Evolutionary conservation across 1,140 invertebrate species (phyloP), one percentile per base, ranked within the genome.

Genomic region (Drosophila triauraria): DNA sequence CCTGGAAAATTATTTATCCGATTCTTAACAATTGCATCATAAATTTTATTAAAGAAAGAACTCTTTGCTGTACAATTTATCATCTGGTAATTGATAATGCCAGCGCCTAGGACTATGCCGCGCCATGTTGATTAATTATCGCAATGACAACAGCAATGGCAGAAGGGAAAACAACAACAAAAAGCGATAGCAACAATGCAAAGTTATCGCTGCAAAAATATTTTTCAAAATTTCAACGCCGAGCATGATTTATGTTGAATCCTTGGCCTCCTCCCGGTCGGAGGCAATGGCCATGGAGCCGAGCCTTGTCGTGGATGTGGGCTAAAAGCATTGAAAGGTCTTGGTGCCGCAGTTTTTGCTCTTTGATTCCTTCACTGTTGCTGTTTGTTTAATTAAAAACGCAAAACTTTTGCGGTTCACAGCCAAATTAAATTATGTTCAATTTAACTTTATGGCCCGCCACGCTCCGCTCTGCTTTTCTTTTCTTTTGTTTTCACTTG

Each of bases 81-180:
- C 84, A 87, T 84, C 79, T 80, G 69, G 80, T 88, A 88, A 87
- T 87, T 87, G 84, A 87, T 87, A 87, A 87, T 84, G 84, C 80
- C 80, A 83, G 68, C 62, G 85, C 68, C 80, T 88, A 84, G 84
- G 77, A 80, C 80, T 80, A 74, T 42, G 61, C 65, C 68, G 82
- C 78, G 82, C 75, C 72, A 80, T 78, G 63, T 87, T 87, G 84
- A 87, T 87, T 87, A 87, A 87, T 87, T 87, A 84, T 79, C 69
- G 78, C 84, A 87, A 88, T 84, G 80, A 87, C 85, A 87, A 84
- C 80, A 61, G 46, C 60, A 77, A 56, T 56, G 53, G 35, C 53
- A n/a, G 53, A 40, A 56, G 53, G 53, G 53, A 56, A 56, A 76
- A 40, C 50, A 38, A 10, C 53, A 84, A 63, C 46, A 56, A 56